Conservation (phyloP, 2,113 vertebrate species). For the Proterorhinus semilunaris region DNA sequence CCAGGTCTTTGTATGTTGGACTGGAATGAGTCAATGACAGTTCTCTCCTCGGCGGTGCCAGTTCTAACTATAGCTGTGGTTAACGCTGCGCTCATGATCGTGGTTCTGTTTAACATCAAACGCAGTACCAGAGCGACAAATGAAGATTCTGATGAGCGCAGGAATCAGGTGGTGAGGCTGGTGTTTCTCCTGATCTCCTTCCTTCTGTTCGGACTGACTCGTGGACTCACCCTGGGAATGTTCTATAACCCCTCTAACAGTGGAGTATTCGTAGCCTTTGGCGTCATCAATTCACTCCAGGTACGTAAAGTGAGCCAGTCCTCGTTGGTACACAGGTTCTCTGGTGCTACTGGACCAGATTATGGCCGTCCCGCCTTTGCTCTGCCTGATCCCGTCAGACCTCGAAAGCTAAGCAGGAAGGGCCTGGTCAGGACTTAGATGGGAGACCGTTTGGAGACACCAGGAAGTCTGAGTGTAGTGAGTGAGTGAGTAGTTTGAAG, state of each 20-base stretch:
- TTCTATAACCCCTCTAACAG: conserved; percentile 43
- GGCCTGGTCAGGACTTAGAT: no score
- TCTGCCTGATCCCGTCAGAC: no score
- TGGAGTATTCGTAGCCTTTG: conserved; percentile 79
- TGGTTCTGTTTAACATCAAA: conserved; percentile 80
- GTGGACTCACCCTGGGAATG: conserved; percentile 81
- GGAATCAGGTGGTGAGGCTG: conserved; percentile 77
- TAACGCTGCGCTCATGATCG: conserved; percentile 74
- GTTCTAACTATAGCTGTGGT: conserved; percentile 63
- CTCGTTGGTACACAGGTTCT: no score
- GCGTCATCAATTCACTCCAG: conserved; percentile 73
- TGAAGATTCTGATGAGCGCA: conserved; percentile 63
- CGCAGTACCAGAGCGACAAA: conserved; percentile 67
- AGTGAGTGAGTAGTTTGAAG: no score
- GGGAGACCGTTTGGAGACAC: no score
- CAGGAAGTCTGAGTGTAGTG: no score
- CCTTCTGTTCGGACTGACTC: conserved; percentile 82
- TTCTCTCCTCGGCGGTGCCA: conserved; percentile 80
- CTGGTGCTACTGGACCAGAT: no score
- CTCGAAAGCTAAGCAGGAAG: no score
- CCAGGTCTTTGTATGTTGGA: conserved; percentile 79
- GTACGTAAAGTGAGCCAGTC: background rate
- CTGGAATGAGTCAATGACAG: conserved; percentile 70
- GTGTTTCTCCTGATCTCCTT: conserved; percentile 81
- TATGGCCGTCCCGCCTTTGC: no score